phyloP scores from a whole-genome alignment of 1,140 invertebrate species.

The Drosophila ogumai region DNA sequence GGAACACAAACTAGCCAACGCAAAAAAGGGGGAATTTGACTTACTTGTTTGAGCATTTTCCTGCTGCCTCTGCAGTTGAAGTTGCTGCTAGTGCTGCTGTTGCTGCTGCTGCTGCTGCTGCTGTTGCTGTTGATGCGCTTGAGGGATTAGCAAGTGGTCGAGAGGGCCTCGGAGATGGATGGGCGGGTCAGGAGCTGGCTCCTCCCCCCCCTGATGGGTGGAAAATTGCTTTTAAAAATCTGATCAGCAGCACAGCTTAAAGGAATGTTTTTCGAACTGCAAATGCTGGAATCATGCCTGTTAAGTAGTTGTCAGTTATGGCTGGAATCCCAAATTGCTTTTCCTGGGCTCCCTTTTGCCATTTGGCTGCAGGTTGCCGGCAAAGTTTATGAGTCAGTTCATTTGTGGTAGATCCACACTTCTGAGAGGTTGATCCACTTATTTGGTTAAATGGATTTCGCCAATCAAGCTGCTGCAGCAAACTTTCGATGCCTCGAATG shows the following conservation, averaged over 20 bases:
- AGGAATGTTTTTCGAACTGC: conserved; percentile 21
- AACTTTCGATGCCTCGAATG: conserved; percentile 5
- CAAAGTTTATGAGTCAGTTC: conserved; percentile 18
- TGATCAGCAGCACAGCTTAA: conserved; percentile 27
- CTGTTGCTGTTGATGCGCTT: conserved; percentile 62
- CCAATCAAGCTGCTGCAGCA: conserved; percentile 15
- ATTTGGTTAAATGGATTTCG: conserved; percentile 10
- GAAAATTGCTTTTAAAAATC: conserved; percentile 63
- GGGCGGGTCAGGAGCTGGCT: background rate
- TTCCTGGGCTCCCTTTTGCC: conserved; percentile 1
- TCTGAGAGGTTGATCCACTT: conserved; percentile 16
- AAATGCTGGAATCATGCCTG: conserved; percentile 29
- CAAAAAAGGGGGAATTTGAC: conserved; percentile 57
- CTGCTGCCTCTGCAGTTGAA: conserved; percentile 21
- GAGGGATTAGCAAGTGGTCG: conserved; percentile 63
- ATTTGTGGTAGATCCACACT: conserved; percentile 2
- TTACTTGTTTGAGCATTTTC: conserved; percentile 66
- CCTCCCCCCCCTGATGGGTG: conserved; percentile 32
- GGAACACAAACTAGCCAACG: conserved; percentile 22
- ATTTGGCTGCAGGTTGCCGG: background rate
- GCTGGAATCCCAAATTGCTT: conserved; percentile 16
- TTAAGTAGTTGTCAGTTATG: conserved; percentile 29
- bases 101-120: conserved; percentile 22
- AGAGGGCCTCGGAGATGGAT: conserved; percentile 24
- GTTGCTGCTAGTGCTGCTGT: conserved; percentile 39